These are phyloP conservation scores for Pseudocheirus occidentalis DNA, from an alignment of 2,797 vertebrate species.

Conservation along the genomic window DNA sequence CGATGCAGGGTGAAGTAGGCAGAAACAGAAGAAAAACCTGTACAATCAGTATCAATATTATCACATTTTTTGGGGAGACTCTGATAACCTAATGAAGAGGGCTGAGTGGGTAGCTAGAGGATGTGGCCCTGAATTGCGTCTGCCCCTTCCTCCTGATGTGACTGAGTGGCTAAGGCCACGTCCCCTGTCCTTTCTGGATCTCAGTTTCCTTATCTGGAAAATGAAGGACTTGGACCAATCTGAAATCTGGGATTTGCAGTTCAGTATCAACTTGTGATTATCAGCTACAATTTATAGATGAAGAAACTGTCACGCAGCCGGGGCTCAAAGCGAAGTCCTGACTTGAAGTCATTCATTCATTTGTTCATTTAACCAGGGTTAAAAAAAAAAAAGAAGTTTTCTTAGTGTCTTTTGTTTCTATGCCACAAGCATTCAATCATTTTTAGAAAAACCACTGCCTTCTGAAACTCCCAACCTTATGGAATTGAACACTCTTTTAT, in stretches of 20 bases:
- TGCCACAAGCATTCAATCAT: not conserved
- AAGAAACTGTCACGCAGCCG: not conserved
- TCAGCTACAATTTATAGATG: not conserved
- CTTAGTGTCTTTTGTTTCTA: not conserved
- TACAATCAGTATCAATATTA: not conserved
- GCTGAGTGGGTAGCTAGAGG: too few relatives aligned
- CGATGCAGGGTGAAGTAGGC: too few relatives aligned
- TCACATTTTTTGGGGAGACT: not conserved
- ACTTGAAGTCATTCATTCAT: not conserved
- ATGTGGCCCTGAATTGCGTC: too few relatives aligned
- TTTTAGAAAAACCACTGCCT: not conserved
- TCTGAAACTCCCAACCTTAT: not conserved
- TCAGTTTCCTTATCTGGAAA: not conserved
- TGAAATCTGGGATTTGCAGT: not conserved
- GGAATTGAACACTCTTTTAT: not conserved
- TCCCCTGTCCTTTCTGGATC: not conserved
- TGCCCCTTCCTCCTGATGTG: not conserved
- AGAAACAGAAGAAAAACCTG: not conserved
- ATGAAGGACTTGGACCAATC: not conserved
- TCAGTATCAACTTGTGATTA: not conserved
- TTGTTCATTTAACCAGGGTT: not conserved
- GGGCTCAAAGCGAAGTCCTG: not conserved
- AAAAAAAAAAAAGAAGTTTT: not conserved
- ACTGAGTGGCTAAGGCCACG: too few relatives aligned
- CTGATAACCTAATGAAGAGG: not conserved